Evolutionary conservation across 2,797 vertebrate species (phyloP), one percentile per base, ranked within the genome.

Genomic region (Brachymystax lenok): DNA sequence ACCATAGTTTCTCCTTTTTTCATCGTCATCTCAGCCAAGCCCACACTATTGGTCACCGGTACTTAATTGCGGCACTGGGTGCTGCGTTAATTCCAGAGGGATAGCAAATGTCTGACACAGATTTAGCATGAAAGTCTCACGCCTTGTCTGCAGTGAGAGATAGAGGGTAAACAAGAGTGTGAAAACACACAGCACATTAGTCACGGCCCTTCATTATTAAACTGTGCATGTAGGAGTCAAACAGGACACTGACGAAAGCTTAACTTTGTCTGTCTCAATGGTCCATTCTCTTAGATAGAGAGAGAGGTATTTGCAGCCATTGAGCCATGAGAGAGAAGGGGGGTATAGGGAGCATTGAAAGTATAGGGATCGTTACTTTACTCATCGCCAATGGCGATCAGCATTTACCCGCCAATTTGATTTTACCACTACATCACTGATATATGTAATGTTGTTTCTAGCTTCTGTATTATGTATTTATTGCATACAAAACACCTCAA

Each of bases 81-180:
- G 79, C 80, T 68, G 63, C 81, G 84, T 87, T 40, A 77, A 83
- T 86, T 90, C 85, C 87, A 79, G 40, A 75, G 89, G 85, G 90
- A 87, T 84, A 83, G 79, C 40, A 79, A 90, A 89, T 85, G 88
- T 86, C 80, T 64, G 70, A 74, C 74, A 52, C 80, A 89, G 90
- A 92, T 87, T 82, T 40, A 54, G 83, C 85, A 78, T 93, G 90
- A 93, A 92, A 92, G 91, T 92, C 91, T 92, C 85, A 84, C 74
- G 40, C 40, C 77, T 19, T 27, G 64, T 75, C 80, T 81, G 74
- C 3, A 61, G 83, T 80, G 16, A 72, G 75, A 88, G 81, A 88
- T 83, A 61, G 33, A 51, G 21, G 61, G 74, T 70, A 87, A 88
- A 87, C 82, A 81, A 46, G 33, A 69, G 79, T 80, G 79, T 79